Conservation (phyloP, 2,113 vertebrate genomes). For the Pseudorhombus dupliciocellatus region DNA sequence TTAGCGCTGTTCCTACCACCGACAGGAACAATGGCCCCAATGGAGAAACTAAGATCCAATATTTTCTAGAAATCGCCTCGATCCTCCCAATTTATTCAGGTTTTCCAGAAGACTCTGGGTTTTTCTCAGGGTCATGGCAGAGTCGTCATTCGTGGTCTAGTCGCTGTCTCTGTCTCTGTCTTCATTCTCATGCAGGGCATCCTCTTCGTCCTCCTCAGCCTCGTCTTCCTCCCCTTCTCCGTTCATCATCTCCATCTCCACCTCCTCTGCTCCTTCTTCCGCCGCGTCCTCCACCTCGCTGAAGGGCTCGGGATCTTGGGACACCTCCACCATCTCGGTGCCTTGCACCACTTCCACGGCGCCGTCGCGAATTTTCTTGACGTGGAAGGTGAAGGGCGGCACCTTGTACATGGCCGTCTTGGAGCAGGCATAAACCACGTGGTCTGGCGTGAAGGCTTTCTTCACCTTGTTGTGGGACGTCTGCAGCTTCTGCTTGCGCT, state of each 20-base stretch:
- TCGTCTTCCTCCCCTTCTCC: slow-evolving; percentile 72
- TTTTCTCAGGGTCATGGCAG: background rate
- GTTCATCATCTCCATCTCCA: slow-evolving; percentile 80
- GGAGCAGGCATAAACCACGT: slow-evolving; percentile 91
- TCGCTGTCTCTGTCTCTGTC: slow-evolving; percentile 89
- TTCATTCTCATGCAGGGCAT: slow-evolving; percentile 86
- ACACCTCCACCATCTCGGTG: slow-evolving; percentile 94
- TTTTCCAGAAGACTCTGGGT: slow-evolving; percentile 30
- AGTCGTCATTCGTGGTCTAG: slow-evolving; percentile 50
- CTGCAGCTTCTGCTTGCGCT: slow-evolving; percentile 93
- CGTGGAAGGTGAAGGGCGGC: slow-evolving; percentile 96
- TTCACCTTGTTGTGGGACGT: slow-evolving; percentile 91
- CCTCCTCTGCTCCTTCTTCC: slow-evolving; percentile 72
- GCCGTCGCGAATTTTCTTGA: slow-evolving; percentile 95
- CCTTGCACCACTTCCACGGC: slow-evolving; percentile 89
- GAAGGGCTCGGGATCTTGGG: slow-evolving; percentile 64
- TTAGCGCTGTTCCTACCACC: slow-evolving; percentile 5
- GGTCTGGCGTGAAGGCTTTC: slow-evolving; percentile 96
- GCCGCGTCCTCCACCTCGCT: slow-evolving; percentile 46
- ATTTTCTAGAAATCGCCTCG: background rate
- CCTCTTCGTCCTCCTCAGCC: slow-evolving; percentile 79
- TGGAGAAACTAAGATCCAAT: slow-evolving; percentile 14
- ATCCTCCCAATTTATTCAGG: background rate
- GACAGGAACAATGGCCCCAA: slow-evolving; percentile 15
- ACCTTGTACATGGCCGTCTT: slow-evolving; percentile 95